Evolutionary conservation across 2,113 vertebrate genomes (phyloP), one percentile per base, ranked within the genome.

Genomic region (Climacteris rufus): DNA sequence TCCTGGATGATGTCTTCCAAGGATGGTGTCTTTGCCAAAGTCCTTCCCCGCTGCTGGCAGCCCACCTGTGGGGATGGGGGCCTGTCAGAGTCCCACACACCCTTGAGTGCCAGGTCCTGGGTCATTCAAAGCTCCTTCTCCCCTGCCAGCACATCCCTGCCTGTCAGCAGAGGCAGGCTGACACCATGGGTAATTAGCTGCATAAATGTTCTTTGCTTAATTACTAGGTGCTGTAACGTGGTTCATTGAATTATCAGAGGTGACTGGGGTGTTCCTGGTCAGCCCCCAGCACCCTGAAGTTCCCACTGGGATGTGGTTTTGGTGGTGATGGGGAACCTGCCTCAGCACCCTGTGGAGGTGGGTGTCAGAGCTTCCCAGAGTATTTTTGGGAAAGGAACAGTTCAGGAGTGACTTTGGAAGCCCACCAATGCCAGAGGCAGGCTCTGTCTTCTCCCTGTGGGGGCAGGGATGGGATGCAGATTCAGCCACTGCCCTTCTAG

Each of bases 141-240:
- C 52, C 11, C 19, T 3, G 13, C 3, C 45, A 64, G 75, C 28
- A 1, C 57, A 25, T 33, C 77, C n/a, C 52, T 64, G 35, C 75
- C 75, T 0, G 1, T 45, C 16, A 27, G 35, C 75, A 69, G 66
- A n/a, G 63, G 27, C 24, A 0, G 0, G 0, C 50, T 44, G 63
- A 25, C 19, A 11, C 28, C 56, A 53, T 52, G 10, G 15, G 33
- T 35, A 22, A 60, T 83, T 42, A 91, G 35, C 83, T 54, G 71
- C 45, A 20, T 45, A 53, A 83, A 65, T 33, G 45, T 33, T 40
- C 56, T 40, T 47, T 2, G 2, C 6, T 4, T 45, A 25, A 39
- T 75, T 47, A 33, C 20, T 23, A 3, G 54, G 69, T 77, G 35
- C 59, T 86, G 42, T 11, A 15, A 0, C 39, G 21, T 27, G 54